Conservation (phyloP, 2,113 vertebrate species). For the Tapirus terrestris region DNA sequence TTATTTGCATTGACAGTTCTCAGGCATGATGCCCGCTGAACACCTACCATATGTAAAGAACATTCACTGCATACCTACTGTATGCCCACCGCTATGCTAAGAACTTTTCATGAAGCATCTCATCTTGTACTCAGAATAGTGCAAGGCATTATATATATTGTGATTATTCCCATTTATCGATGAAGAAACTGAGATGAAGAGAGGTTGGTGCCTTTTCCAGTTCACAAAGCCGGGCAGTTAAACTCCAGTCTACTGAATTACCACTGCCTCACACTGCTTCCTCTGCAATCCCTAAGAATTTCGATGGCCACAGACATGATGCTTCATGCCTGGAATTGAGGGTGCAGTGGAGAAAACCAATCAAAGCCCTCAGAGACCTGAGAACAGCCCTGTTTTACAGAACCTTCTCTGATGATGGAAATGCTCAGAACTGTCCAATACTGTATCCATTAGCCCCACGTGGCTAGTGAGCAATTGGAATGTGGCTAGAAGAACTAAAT, state of each 20-base stretch:
- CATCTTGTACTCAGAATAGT: background rate
- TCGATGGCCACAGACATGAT: background rate
- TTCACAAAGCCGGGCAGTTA: background rate
- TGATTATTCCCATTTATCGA: background rate
- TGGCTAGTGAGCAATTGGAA: background rate
- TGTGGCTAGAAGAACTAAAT: background rate
- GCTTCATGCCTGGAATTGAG: background rate
- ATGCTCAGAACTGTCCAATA: background rate
- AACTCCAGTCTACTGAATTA: background rate
- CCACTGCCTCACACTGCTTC: background rate
- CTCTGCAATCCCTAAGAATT: background rate
- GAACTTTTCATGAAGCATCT: background rate
- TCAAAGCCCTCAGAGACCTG: background rate
- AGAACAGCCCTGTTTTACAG: background rate
- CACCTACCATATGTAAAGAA: background rate
- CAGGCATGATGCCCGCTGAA: background rate
- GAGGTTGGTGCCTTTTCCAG: background rate
- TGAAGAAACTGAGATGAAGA: background rate
- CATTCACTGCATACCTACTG: background rate
- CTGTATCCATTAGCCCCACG: background rate
- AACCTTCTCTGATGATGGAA: background rate
- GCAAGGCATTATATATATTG: background rate
- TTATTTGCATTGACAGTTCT: background rate
- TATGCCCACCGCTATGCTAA: accelerated
- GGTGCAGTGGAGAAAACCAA: background rate